Base-by-base conservation (phyloP, 2,113 vertebrate species). In the Ammodytes dubius region DNA sequence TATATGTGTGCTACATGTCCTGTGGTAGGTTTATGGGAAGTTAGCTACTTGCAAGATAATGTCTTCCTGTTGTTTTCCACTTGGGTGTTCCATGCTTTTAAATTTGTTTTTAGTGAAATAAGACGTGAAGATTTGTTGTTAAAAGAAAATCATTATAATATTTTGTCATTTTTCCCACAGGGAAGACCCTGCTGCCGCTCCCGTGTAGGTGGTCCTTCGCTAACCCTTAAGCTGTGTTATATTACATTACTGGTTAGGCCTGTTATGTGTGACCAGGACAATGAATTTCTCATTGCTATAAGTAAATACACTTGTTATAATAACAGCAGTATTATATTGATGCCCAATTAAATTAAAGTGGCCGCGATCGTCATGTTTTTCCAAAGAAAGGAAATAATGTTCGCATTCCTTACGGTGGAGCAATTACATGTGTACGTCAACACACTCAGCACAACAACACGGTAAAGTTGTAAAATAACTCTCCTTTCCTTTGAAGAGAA, bases 191-290 rank as follows among this genome's bases (percentile, higher is more conserved):
- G 11, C 54, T 40, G 52, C 77, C 64, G 68, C 70, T 69, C 13
- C 69, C 46, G 50, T 59, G 78, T 89, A 86, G 89, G 87, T 90
- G 92, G 90, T 91, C 90, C 69, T 39, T 56, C 9, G 3, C 57
- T 57, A 40, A 86, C 43, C 77, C 57, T 12, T 45, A 0, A 63
- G 52, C 42, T 74, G 68, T 37, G 6, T 72, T 70, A 14, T 71
- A 79, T 83, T 80, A 81, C 78, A 70, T 74, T 53, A 66, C 65
- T 19, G 19, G 7, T 56, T 54, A 12, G 35, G 56, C 46, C 43
- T 72, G 57, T 54, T 61, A 56, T 66, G 56, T 79, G 75, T 74
- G 74, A 71, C 57, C 70, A 74, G 69, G 49, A 74, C 74, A 81
- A 82, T 59, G 12, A 45, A 73, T 71, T 84, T 88, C 27, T 85